Base-by-base conservation (phyloP, 2,113 vertebrate species). In the Ciconia stormi region DNA sequence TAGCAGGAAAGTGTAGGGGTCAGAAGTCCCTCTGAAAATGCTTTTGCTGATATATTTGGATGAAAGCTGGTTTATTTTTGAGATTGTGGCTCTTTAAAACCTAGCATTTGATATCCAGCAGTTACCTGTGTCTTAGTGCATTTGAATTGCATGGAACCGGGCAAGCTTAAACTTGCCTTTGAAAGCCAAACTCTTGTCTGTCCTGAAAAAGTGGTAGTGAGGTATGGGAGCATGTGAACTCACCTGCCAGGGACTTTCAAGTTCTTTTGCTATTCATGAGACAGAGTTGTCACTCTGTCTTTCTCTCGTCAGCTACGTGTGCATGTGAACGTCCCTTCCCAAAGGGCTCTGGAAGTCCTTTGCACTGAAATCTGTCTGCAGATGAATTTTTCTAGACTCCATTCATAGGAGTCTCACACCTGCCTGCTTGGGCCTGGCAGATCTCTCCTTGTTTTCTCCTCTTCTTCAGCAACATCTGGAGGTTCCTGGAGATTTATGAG, bases 281-380 rank as follows among this genome's bases (percentile, higher is more conserved):
- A 6, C 29, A 2, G 8, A 85, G 17, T 10, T 77, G 25, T 61
- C 1, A 0, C 10, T 2, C 30, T 77, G 9, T 70, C 21, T 63
- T 25, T n/a, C 63, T 50, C n/a, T 52, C 17, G 7, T 14, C 36
- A 69, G 15, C 46, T 65, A 36, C 3, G 1, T 18, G 42, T 19
- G 12, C 32, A 4, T 32, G 40, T 6, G 23, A 77, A 3, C 1
- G 0, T 9, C 4, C 26, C 47, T n/a, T 55, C 20, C n/a, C 63
- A 34, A n/a, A 69, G 19, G 59, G 47, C 11, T 65, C 34, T 13
- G 2, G 16, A 9, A 67, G 38, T 7, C 1, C 7, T 91, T 72
- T 44, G n/a, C 47, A 4, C 34, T 17, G 80, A 14, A 63, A 67
- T 36, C 53, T 46, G 27, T 47, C 38, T 38, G 38, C 38, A 9